These are phyloP conservation scores for Leptinotarsa defecta DNA, from an alignment of 1,140 invertebrate genomes.

Conservation along the genomic window DNA sequence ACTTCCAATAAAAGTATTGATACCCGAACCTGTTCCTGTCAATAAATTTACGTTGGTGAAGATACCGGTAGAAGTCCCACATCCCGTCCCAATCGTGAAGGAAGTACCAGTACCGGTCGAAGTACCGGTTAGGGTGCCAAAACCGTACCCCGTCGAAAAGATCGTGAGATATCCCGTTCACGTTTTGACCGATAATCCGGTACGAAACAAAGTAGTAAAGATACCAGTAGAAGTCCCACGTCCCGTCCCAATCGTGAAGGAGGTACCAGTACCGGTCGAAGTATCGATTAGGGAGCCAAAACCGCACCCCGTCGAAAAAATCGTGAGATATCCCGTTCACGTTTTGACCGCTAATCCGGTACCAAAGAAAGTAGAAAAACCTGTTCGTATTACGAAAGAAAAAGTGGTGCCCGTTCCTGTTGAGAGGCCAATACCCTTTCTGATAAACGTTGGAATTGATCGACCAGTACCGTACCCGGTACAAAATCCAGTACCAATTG, in stretches of 20 bases:
- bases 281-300: neutral
- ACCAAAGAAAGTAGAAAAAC: too few species aligned
- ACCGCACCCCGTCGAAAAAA: neutral
- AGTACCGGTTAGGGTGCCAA: neutral
- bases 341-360: too few species aligned
- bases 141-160: neutral
- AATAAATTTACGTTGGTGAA: slow-evolving; percentile 58
- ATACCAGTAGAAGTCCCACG: neutral
- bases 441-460: too few species aligned
- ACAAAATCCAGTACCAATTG: too few species aligned
- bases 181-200: too few species aligned
- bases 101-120: neutral
- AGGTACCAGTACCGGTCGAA: neutral
- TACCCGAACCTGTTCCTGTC: slow-evolving; percentile 64
- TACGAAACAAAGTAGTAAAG: too few species aligned
- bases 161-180: too few species aligned
- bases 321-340: too few species aligned
- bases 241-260: neutral
- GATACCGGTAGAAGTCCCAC: neutral
- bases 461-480: too few species aligned
- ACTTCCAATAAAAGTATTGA: slow-evolving; percentile 59
- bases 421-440: too few species aligned
- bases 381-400: too few species aligned
- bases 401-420: too few species aligned
- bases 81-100: neutral